Base-by-base conservation (phyloP, 2,797 vertebrate species). In the Morelia viridis region DNA sequence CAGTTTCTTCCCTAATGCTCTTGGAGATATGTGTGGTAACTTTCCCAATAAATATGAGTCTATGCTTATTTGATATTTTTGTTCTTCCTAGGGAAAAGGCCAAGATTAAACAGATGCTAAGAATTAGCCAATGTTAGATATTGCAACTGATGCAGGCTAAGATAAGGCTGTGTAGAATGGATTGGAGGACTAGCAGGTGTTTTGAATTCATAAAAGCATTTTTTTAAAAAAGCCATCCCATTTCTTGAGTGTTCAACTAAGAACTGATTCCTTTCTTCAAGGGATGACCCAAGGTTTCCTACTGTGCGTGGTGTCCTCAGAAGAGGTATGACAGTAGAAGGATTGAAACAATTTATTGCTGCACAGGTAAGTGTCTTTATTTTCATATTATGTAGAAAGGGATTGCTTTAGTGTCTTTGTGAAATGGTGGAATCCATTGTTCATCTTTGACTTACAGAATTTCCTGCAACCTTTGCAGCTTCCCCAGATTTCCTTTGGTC, bases 231-330 rank as follows among this genome's bases (percentile, higher is more conserved):
- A 91, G 7, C 24, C 91, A 50, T 1, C n/a, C 12, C 8, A 88
- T 94, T 61, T 87, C 41, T 87, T 13, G 12, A 62, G 22, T 83
- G 50, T 80, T 87, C 65, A 89, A 64, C 31, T 56, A 87, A 92
- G 17, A 35, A 56, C 35, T 80, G 1, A 46, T 71, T 62, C 12
- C 10, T 95, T 88, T 94, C 19, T 94, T 1, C 35, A 89, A 99
- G 99, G 99, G 99, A 99, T 92, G 99, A 99, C 96, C 99, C 99
- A 64, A 98, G 99, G n/a, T 99, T 99, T 96, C 99, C 99, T 50
- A 99, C 99, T 0, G 99, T 99, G 3, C 98, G 99, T 95, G 99
- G 99, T 17, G 99, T 99, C 22, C 96, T 99, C 89, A 98, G 99
- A 95, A 98, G 99, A 97, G 99, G 99, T 86, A 99, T 99, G 99